Base-by-base conservation (phyloP, 2,888 invertebrate genomes). In the Caenorhabditis drosophilae region DNA sequence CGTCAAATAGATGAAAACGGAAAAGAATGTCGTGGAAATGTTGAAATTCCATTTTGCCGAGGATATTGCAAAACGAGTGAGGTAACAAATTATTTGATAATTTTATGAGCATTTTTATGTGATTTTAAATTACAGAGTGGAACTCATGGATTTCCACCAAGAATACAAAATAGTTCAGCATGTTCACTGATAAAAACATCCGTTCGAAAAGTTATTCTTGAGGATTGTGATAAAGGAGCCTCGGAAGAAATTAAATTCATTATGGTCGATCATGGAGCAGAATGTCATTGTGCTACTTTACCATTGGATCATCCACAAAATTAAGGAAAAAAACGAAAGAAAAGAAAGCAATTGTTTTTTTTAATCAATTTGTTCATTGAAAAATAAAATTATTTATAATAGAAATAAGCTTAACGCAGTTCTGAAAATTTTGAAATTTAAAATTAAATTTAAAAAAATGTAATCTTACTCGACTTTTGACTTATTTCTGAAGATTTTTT, bases 1-100 rank as follows among this genome's bases (percentile, higher is more conserved):
- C 34, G 34, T 25, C 54, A 66, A 34, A 18, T 26, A 16, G 62
- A 64, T 38, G 15, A 46, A 2, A 38, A 51, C 15, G 67, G 67
- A 25, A 54, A 56, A 47, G 52, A 53, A 16, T 72, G 71, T 44
- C 56, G 63, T n/a, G 71, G 71, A 44, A 61, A 53, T 15, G 63
- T 72, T 20, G 54, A 57, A 23, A 49, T 72, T 16, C 71, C 71
- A n/a, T 57, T 72, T 9, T 72, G 71, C 48, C 56, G 54, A 35
- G 71, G 71, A n/a, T 72, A 55, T 63, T 72, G 71, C 44, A 72
- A 68, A 55, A 68, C 71, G 18, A 68, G 68, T 34, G 71, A 72
- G 60, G 71, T 71, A 22, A 18, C 15, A 2, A 2, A 22, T 2
- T 4, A 11, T 18, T 47, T 16, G 20, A 6, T 4, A 20, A 9